These are phyloP conservation scores for Eudemis profundana DNA, from an alignment of 2,888 invertebrate genomes.

Conservation along the genomic window DNA sequence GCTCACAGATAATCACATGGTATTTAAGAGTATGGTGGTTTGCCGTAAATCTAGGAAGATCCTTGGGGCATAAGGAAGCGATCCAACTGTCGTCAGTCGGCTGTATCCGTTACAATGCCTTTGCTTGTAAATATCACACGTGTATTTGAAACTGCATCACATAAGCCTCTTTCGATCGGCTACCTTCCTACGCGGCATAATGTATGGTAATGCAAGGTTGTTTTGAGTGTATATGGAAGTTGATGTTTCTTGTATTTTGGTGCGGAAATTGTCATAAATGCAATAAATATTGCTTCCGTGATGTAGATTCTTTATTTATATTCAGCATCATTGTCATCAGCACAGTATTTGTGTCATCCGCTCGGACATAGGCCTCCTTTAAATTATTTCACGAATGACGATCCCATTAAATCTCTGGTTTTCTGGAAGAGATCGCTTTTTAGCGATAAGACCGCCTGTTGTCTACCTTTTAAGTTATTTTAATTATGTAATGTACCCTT, in stretches of 20 bases:
- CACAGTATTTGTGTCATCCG: too few species aligned
- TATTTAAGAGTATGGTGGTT: conserved; percentile 28
- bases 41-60: conserved; percentile 49
- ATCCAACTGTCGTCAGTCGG: conserved; percentile 25
- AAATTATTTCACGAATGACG: too few species aligned
- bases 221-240: conserved; percentile 19
- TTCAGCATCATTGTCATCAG: too few species aligned
- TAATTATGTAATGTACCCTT: too few species aligned
- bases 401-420: too few species aligned
- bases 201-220: conserved; percentile 40
- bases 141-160: neutral
- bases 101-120: conserved; percentile 1
- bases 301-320: neutral
- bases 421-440: too few species aligned
- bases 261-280: conserved; percentile 1
- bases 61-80: conserved; percentile 54
- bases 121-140: neutral
- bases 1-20: conserved; percentile 7
- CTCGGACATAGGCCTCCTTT: too few species aligned
- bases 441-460: too few species aligned
- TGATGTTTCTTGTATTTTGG: conserved; percentile 19
- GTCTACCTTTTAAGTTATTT: too few species aligned
- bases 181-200: conserved; percentile 21
- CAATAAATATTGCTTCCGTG: conserved; percentile 2
- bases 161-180: neutral